Evolutionary conservation across 1,140 invertebrate genomes (phyloP).

Genomic region (Drosophila leontia): DNA sequence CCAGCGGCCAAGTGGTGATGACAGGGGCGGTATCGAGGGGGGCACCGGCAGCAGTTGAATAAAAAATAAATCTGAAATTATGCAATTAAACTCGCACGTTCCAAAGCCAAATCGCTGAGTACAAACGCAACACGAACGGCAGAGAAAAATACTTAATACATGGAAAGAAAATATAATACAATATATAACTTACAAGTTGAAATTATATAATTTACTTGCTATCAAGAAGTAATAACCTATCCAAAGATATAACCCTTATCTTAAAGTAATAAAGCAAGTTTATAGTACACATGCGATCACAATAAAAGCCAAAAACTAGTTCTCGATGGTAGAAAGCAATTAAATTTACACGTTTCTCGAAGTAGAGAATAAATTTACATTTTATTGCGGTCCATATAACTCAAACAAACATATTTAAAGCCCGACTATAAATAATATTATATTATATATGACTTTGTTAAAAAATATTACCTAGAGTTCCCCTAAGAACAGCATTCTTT

Average conservation of each 20-base stretch:
- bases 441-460: background rate
- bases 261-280: background rate
- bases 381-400: background rate
- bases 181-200: background rate
- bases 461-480: background rate
- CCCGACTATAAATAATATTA: background rate
- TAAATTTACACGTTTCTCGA: background rate
- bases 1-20: slow-evolving; percentile 19
- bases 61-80: slow-evolving; percentile 78
- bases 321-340: background rate
- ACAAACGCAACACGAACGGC: slow-evolving; percentile 12
- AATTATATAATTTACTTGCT: background rate
- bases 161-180: background rate
- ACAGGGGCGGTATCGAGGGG: background rate
- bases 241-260: background rate
- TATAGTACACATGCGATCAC: background rate
- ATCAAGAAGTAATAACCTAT: background rate
- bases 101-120: slow-evolving; percentile 39
- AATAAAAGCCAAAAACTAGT: background rate
- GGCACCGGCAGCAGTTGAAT: slow-evolving; percentile 30
- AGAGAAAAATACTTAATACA: background rate
- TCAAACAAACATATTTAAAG: background rate
- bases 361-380: slow-evolving; percentile 1
- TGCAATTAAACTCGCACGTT: slow-evolving; percentile 67
- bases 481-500: no score